These are phyloP conservation scores for Prolemur simus DNA, from an alignment of 2,113 vertebrate species.

Conservation along the genomic window DNA sequence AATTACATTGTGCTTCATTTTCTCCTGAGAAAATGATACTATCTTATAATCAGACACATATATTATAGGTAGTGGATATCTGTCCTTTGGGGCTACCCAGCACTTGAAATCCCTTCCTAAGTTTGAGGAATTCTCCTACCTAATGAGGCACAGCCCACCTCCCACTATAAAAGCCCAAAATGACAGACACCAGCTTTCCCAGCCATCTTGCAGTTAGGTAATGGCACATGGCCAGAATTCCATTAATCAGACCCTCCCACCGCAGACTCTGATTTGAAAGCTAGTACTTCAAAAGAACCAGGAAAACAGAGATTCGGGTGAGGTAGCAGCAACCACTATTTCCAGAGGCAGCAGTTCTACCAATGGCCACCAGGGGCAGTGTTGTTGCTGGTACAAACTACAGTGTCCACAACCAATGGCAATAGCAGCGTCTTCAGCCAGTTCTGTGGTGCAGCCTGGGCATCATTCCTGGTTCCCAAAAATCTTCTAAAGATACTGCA, in stretches of 20 bases:
- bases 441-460: neutral
- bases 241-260: neutral
- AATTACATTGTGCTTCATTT: neutral
- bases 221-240: neutral
- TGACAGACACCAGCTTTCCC: neutral
- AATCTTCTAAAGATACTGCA: neutral
- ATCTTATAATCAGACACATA: neutral
- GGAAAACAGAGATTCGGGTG: neutral
- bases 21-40: neutral
- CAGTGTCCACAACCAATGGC: rapidly evolving
- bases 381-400: rapidly evolving
- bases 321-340: neutral
- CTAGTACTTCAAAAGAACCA: neutral
- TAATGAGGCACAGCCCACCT: neutral
- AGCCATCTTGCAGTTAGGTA: neutral
- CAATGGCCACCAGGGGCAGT: neutral
- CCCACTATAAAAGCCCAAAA: neutral
- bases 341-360: neutral
- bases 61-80: neutral
- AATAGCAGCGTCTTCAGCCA: neutral
- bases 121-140: neutral
- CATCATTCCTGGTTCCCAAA: neutral
- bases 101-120: neutral
- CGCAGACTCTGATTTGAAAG: neutral
- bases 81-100: neutral